Conservation (phyloP, 2,888 invertebrate genomes). For the Spilosoma lubricipeda region DNA sequence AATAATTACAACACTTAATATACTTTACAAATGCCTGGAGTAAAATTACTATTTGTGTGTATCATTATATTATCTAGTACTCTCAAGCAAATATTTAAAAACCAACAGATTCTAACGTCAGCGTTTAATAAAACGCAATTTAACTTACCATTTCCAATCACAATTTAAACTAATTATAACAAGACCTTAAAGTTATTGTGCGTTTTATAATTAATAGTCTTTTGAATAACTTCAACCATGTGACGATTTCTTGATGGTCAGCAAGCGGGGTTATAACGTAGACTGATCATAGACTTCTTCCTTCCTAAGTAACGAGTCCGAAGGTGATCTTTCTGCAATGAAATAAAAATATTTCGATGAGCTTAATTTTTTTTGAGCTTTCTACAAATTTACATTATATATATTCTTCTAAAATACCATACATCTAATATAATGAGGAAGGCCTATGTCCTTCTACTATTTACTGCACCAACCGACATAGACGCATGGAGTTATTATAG, state of each 20-base stretch:
- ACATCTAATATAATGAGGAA: no score
- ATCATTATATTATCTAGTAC: background rate
- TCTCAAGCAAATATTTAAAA: background rate
- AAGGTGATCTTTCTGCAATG: slow-evolving; percentile 63
- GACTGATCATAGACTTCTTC: slow-evolving; percentile 54
- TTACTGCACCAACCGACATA: background rate
- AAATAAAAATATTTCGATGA: slow-evolving; percentile 4
- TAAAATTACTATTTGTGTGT: background rate
- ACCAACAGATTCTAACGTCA: background rate
- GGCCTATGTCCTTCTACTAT: background rate
- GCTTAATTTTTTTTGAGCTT: background rate
- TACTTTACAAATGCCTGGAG: background rate
- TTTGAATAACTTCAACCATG: background rate
- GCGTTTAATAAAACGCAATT: background rate
- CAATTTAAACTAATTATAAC: background rate
- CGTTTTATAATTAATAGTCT: background rate
- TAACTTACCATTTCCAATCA: background rate
- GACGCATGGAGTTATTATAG: no score
- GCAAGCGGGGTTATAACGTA: slow-evolving; percentile 52
- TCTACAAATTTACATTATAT: no score
- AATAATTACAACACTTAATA: background rate
- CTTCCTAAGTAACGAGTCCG: slow-evolving; percentile 56
- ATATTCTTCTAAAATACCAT: background rate
- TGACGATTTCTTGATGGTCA: slow-evolving; percentile 1
- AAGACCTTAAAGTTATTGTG: background rate